Evolutionary conservation across 2,113 vertebrate species (phyloP).

Genomic region (Procavia capensis): DNA sequence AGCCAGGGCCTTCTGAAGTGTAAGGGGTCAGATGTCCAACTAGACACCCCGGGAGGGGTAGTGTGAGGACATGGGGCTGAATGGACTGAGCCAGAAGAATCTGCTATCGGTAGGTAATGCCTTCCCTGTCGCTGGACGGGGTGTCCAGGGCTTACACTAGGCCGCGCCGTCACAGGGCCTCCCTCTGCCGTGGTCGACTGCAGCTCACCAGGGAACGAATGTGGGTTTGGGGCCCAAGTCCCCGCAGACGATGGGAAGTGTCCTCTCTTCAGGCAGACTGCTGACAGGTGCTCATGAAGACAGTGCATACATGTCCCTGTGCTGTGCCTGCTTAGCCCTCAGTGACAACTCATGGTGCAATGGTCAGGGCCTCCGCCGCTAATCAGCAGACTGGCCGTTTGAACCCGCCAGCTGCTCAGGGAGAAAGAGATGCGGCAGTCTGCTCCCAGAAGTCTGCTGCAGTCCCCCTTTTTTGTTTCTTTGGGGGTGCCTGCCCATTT

Average conservation of each 20-base stretch:
- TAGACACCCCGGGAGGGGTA: neutral
- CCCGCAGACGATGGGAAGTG: neutral
- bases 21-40: neutral
- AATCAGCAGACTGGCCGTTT: too few relatives aligned
- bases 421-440: too few relatives aligned
- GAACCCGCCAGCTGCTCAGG: too few relatives aligned
- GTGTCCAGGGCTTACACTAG: neutral
- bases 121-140: neutral
- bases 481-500: too few relatives aligned
- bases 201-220: neutral
- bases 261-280: neutral
- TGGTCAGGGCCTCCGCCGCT: too few relatives aligned
- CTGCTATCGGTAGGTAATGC: neutral
- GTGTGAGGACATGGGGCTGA: neutral
- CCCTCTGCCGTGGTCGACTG: fast-evolving
- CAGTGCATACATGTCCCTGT: neutral
- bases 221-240: neutral
- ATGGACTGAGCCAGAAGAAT: neutral
- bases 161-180: neutral
- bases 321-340: neutral
- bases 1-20: neutral
- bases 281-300: neutral
- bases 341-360: too few relatives aligned
- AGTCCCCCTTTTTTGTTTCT: too few relatives aligned
- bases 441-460: too few relatives aligned